These are phyloP conservation scores for Heliconius ismenius DNA, from an alignment of 2,888 invertebrate species.

Conservation along the genomic window DNA sequence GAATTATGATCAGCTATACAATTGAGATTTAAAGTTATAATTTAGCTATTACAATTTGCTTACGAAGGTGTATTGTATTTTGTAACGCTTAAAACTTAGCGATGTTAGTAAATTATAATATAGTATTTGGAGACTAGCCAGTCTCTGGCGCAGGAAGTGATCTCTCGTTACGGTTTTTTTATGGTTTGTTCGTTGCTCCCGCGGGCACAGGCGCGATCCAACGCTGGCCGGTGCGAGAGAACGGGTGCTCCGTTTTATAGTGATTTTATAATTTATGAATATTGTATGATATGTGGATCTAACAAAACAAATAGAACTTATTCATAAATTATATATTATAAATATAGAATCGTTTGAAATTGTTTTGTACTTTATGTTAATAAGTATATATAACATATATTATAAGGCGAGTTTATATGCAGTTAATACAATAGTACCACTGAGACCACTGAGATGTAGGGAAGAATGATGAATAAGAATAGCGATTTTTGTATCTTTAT, in stretches of 20 bases:
- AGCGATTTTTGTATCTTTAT: background rate
- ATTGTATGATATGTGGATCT: background rate
- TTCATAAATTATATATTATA: background rate
- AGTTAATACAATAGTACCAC: constrained; percentile 28
- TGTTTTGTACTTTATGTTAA: background rate
- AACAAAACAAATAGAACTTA: background rate
- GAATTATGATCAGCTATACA: background rate
- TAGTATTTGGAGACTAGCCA: constrained; percentile 44
- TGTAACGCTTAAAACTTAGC: background rate
- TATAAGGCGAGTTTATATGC: background rate
- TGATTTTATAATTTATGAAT: background rate
- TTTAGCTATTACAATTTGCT: background rate
- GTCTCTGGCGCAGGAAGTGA: constrained; percentile 74
- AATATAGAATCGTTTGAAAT: background rate
- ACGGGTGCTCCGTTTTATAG: background rate
- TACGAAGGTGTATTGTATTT: background rate
- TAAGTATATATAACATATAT: background rate
- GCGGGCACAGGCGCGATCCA: constrained; percentile 41
- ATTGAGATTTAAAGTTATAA: background rate
- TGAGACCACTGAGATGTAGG: background rate
- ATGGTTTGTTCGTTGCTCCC: constrained; percentile 75
- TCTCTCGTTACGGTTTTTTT: constrained; percentile 80
- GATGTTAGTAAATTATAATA: constrained; percentile 36
- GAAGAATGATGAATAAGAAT: background rate
- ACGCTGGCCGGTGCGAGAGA: constrained; percentile 16